A percentile compares a stretch with the other conserved stretches of the same genome.
Evolutionary conservation across 2,888 invertebrate genomes (phyloP).

Genomic region (Azorinus chamasolen): DNA sequence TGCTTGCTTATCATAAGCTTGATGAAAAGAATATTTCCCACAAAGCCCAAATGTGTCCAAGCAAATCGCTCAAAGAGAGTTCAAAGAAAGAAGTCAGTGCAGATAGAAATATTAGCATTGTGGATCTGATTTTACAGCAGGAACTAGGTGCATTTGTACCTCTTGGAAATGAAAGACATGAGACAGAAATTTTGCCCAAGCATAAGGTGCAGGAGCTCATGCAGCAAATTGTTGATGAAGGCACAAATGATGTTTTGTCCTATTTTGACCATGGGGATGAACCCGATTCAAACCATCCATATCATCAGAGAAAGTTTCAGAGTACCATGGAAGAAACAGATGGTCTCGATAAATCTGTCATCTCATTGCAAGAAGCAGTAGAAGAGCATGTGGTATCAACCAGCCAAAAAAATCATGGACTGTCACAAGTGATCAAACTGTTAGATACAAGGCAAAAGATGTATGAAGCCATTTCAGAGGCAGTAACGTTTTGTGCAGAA

Average conservation of each 20-base stretch:
- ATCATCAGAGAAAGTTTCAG: neutral
- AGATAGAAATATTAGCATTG: neutral
- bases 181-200: neutral
- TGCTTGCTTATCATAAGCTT: constrained; percentile 30
- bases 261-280: constrained; percentile 21
- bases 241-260: constrained; percentile 11
- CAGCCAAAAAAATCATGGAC: neutral
- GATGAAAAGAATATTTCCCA: constrained; percentile 8
- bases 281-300: neutral
- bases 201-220: constrained; percentile 1
- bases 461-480: constrained; percentile 36
- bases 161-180: neutral
- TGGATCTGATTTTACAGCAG: constrained; percentile 1
- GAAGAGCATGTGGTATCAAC: neutral
- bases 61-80: neutral
- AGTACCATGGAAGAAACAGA: constrained; percentile 3
- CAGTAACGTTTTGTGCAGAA: constrained; percentile 33
- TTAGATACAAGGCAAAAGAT: constrained; percentile 35
- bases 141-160: constrained; percentile 6
- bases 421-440: constrained; percentile 9
- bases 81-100: neutral
- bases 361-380: constrained; percentile 7
- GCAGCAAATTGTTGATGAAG: neutral
- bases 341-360: neutral
- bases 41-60: neutral